Conservation (phyloP, 2,113 vertebrate genomes). For the Colistium nudipinnis region DNA sequence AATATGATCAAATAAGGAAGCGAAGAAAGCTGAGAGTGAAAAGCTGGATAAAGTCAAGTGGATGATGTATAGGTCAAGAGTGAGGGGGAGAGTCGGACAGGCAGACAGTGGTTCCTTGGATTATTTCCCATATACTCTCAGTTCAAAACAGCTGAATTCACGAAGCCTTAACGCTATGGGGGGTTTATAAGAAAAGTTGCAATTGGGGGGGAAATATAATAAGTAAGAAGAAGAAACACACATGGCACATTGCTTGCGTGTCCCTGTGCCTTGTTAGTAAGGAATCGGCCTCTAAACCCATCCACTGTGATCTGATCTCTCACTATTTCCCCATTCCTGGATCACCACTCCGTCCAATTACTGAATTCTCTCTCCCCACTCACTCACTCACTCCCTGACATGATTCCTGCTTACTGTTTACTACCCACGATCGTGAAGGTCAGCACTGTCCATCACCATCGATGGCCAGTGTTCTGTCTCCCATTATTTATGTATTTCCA, state of each 20-base stretch:
- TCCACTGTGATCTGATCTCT: constrained; percentile 54
- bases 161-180: constrained; percentile 11
- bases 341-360: constrained; percentile 49
- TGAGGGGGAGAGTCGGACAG: neutral
- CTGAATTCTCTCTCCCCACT: constrained; percentile 7
- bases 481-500: constrained; percentile 36
- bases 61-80: neutral
- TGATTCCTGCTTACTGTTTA: constrained; percentile 65
- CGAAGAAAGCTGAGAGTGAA: constrained; percentile 13
- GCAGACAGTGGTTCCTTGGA: neutral
- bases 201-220: constrained; percentile 25
- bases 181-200: constrained; percentile 23
- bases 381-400: constrained; percentile 7
- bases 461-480: constrained; percentile 23
- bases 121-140: constrained; percentile 13
- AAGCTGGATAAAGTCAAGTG: neutral
- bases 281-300: constrained; percentile 30
- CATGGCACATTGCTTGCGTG: constrained; percentile 17
- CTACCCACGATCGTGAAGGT: constrained; percentile 54
- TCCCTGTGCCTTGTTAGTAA: constrained; percentile 58
- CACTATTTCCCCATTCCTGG: constrained; percentile 44
- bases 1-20: constrained; percentile 21
- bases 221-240: constrained; percentile 9
- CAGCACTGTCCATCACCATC: constrained; percentile 59
- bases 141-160: constrained; percentile 31